Conservation (phyloP, 1,140 invertebrate species). For the Manduca sexta region DNA sequence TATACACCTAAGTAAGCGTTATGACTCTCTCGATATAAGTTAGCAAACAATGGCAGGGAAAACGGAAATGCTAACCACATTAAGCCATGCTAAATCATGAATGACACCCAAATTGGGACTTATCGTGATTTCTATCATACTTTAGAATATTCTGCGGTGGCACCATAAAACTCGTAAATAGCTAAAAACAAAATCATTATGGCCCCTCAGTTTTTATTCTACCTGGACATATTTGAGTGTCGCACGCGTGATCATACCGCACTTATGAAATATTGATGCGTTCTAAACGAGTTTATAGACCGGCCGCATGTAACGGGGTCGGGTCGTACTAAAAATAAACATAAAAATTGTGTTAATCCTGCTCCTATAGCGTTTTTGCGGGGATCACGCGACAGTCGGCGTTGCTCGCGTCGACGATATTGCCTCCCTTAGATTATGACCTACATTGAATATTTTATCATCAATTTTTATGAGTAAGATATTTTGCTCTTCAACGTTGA, state of each 20-base stretch:
- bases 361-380: conserved; percentile 24
- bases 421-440: conserved; percentile 30
- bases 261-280: conserved; percentile 14
- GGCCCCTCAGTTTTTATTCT: no score
- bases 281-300: conserved; percentile 27
- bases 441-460: conserved; percentile 19
- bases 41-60: no score
- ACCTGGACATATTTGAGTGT: no score
- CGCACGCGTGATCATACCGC: conserved; percentile 12
- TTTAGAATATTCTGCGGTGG: no score
- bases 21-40: no score
- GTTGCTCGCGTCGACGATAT: conserved; percentile 14
- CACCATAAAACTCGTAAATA: no score
- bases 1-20: no score
- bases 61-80: no score
- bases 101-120: no score
- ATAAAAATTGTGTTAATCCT: conserved; percentile 23
- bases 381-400: conserved; percentile 15
- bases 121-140: no score
- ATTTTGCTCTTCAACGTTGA: conserved; percentile 1
- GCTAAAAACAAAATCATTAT: no score
- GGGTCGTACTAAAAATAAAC: conserved; percentile 27
- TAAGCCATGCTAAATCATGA: no score
- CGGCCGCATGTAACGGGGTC: conserved; percentile 17
- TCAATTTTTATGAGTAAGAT: conserved; percentile 11